Conservation (phyloP, 2,888 invertebrate species). For the Nomada ruficornis region DNA sequence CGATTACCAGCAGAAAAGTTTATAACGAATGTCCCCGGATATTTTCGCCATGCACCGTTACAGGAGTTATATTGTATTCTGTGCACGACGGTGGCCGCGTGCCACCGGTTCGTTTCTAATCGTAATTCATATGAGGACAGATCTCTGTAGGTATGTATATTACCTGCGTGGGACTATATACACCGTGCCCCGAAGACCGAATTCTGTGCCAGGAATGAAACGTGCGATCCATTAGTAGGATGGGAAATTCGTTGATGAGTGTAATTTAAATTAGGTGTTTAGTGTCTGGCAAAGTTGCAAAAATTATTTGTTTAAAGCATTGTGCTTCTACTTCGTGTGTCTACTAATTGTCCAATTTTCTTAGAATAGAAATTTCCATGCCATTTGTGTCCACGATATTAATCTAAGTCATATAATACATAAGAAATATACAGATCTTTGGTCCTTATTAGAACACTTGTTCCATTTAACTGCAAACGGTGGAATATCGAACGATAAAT, state of each 20-base stretch:
- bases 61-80: slow-evolving; percentile 52
- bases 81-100: slow-evolving; percentile 45
- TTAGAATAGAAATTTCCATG: too few relatives aligned
- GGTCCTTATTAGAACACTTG: too few relatives aligned
- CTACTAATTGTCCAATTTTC: too few relatives aligned
- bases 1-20: slow-evolving; percentile 60
- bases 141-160: slow-evolving; percentile 16
- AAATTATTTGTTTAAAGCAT: too few relatives aligned
- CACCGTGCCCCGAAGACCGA: slow-evolving; percentile 23
- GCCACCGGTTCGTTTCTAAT: slow-evolving; percentile 53
- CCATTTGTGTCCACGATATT: too few relatives aligned
- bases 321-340: too few relatives aligned
- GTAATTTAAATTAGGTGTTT: not conserved
- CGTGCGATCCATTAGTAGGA: slow-evolving; percentile 2
- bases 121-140: slow-evolving; percentile 65
- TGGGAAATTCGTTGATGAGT: not conserved
- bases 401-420: too few relatives aligned
- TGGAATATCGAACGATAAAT: too few relatives aligned
- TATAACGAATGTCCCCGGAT: slow-evolving; percentile 53
- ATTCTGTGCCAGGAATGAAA: slow-evolving; percentile 25
- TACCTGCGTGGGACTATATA: slow-evolving; percentile 28
- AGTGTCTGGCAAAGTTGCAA: not conserved
- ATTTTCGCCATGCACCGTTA: slow-evolving; percentile 60
- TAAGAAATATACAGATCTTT: too few relatives aligned
- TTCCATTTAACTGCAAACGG: too few relatives aligned